Evolutionary conservation across 2,888 invertebrate genomes (phyloP), one percentile per base, ranked within the genome.

Genomic region (Gnatocerus cornutus): DNA sequence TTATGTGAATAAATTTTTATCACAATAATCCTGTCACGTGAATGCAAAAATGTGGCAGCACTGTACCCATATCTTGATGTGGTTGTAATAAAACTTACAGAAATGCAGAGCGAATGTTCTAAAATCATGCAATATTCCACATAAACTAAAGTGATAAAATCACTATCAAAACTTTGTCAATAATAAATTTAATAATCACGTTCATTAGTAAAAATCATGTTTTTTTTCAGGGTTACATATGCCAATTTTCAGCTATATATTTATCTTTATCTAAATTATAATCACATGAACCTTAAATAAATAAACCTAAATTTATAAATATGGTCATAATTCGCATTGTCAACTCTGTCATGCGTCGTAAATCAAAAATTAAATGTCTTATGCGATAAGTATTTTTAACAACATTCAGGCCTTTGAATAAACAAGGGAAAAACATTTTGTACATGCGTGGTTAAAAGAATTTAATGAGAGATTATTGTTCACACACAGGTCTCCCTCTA

Each of bases 81-180:
- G 50, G 27, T 39, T 39, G 58, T 66, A 50, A 33, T 46, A 66
- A 48, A 66, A 41, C 37, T 39, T 55, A 53, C 21, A 41, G 39
- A 53, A 10, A 46, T 59, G 33, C 16, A 33, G 16, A 48, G 66
- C 13, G 21, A 66, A 66, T 66, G 52, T 53, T 53, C 52, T 37
- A 45, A 53, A 61, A 67, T 61, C 67, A 67, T 61, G 67, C 67
- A 53, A 67, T 45, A 67, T 52, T 53, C 6, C 43, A 50, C 67
- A 67, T 67, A 59, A 59, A 67, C 13, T 33, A 64, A 45, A 50
- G 27, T 12, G 62, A 62, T 62, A 62, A 41, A 50, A 62, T 62
- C 62, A 29, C 50, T 41, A 55, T 64, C 55, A 55, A 53, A 64
- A 48, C 48, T 48, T 50, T 62, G 30, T 50, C 43, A 62, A 62